Evolutionary conservation across 2,888 invertebrate genomes (phyloP).

Genomic region (Coelinius sp.): DNA sequence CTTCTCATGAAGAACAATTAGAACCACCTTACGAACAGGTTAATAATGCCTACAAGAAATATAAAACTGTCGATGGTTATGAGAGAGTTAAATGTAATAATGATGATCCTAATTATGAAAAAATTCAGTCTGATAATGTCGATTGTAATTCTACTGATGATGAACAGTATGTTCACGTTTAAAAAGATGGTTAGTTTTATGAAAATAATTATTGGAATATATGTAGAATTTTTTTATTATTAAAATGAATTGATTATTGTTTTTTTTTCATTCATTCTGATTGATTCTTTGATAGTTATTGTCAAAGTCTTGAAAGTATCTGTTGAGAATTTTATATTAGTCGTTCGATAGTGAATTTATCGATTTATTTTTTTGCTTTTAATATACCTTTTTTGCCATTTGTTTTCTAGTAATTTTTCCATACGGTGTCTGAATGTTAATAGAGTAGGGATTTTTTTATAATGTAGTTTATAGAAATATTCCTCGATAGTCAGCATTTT

Average conservation of each 20-base stretch:
- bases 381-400: not conserved
- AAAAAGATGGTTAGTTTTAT: constrained; percentile 25
- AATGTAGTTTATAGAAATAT: not conserved
- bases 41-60: constrained; percentile 53
- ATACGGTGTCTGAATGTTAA: not conserved
- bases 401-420: not conserved
- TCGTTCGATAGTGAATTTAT: not conserved
- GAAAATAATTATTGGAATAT: no score
- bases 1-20: constrained; percentile 70
- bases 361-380: not conserved
- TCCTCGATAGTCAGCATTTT: no score
- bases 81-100: constrained; percentile 51
- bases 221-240: no score
- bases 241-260: not conserved
- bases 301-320: no score
- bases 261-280: not conserved
- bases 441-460: not conserved
- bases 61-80: constrained; percentile 44
- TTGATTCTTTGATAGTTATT: no score
- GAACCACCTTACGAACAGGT: constrained; percentile 74
- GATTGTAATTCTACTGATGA: constrained; percentile 63
- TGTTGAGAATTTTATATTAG: not conserved
- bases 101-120: constrained; percentile 54
- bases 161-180: constrained; percentile 67
- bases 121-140: constrained; percentile 45